These are phyloP conservation scores for Cyclina sinensis DNA, from an alignment of 1,140 invertebrate genomes.

Conservation along the genomic window DNA sequence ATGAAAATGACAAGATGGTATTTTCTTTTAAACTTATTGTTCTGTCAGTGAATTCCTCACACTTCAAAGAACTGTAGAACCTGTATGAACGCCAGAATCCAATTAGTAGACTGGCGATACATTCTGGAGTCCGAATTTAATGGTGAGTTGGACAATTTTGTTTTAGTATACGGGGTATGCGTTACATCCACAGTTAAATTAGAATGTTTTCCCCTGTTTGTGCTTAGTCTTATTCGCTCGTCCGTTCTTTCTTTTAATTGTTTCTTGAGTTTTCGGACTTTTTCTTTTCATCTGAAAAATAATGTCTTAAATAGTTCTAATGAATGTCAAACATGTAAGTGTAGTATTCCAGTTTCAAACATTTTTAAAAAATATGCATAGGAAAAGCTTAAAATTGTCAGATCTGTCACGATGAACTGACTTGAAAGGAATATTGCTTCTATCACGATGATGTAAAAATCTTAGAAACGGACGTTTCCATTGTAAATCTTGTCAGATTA, in stretches of 20 bases:
- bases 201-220: neutral
- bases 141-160: neutral
- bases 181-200: neutral
- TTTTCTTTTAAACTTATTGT: slow-evolving; percentile 8
- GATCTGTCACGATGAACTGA: no score
- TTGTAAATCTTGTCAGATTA: no score
- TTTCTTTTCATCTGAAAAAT: slow-evolving; percentile 80
- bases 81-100: slow-evolving; percentile 55
- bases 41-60: slow-evolving; percentile 42
- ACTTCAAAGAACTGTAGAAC: slow-evolving; percentile 44
- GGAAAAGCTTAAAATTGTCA: no score
- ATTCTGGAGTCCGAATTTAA: slow-evolving; percentile 25
- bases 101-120: slow-evolving; percentile 47
- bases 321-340: no score
- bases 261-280: slow-evolving; percentile 77
- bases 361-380: no score
- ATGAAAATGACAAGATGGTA: no score
- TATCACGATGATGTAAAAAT: no score
- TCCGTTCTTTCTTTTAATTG: slow-evolving; percentile 75
- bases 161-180: neutral
- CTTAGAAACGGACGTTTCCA: no score
- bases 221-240: slow-evolving; percentile 67
- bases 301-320: no score
- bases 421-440: no score
- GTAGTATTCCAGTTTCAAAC: no score